phyloP scores from a whole-genome alignment of 1,140 invertebrate genomes.

The Magallana ariakensis region DNA sequence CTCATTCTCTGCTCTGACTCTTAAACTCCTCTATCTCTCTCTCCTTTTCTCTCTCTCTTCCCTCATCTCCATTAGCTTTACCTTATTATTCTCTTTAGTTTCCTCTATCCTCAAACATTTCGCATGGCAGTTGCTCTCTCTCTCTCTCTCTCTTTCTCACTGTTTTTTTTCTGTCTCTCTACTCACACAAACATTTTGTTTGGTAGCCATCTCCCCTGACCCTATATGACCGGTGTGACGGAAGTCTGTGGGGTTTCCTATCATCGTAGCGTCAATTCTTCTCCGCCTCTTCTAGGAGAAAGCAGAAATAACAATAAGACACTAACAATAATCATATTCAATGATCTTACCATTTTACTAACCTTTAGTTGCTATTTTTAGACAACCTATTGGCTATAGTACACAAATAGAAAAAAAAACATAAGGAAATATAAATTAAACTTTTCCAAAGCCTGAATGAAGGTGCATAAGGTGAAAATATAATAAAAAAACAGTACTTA shows the following conservation, averaged over 20 bases:
- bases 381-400: no score
- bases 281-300: conserved; percentile 80
- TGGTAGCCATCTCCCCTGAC: conserved; percentile 84
- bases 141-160: neutral
- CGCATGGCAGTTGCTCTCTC: neutral
- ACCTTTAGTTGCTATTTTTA: no score
- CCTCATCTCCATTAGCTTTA: neutral
- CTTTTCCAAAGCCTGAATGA: no score
- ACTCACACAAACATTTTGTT: conserved; percentile 29
- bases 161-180: neutral
- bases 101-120: neutral
- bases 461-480: no score
- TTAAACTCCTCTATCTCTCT: neutral
- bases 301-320: neutral
- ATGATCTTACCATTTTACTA: neutral
- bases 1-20: neutral
- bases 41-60: neutral
- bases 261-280: conserved; percentile 94
- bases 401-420: no score
- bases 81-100: neutral
- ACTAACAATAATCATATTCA: neutral
- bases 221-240: conserved; percentile 94
- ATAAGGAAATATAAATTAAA: no score
- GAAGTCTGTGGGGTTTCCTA: conserved; percentile 94
- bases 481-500: no score